Evolutionary conservation across 1,140 invertebrate genomes (phyloP).

Genomic region (Uloborus diversus): DNA sequence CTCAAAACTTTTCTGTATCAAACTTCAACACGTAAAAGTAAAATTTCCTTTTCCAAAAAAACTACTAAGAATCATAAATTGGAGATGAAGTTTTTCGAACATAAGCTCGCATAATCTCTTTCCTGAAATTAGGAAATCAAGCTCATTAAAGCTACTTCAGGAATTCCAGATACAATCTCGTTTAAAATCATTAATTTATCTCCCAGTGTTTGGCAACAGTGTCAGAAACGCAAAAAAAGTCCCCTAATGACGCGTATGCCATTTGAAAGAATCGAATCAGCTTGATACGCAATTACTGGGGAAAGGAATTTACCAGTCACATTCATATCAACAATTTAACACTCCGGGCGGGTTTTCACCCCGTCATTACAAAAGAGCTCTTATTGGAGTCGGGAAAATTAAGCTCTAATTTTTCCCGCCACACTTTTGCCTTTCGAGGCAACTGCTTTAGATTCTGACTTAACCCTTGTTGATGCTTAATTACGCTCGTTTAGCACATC

Average conservation of each 20-base stretch:
- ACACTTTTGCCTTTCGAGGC: background rate
- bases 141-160: background rate
- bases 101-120: no score
- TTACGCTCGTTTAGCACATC: conserved; percentile 27
- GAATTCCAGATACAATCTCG: background rate
- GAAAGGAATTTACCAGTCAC: background rate
- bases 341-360: background rate
- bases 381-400: background rate
- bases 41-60: no score
- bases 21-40: no score
- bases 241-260: background rate
- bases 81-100: no score
- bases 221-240: background rate
- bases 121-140: background rate
- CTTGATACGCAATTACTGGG: conserved; percentile 3
- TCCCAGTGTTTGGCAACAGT: background rate
- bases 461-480: background rate
- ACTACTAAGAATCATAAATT: no score
- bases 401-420: background rate
- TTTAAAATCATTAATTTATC: background rate
- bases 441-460: conserved; percentile 26
- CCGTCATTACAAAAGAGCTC: conserved; percentile 23
- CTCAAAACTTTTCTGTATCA: no score
- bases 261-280: background rate
- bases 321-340: conserved; percentile 28